Evolutionary conservation across 2,888 invertebrate species (phyloP).

Genomic region (Philereme vetulata): DNA sequence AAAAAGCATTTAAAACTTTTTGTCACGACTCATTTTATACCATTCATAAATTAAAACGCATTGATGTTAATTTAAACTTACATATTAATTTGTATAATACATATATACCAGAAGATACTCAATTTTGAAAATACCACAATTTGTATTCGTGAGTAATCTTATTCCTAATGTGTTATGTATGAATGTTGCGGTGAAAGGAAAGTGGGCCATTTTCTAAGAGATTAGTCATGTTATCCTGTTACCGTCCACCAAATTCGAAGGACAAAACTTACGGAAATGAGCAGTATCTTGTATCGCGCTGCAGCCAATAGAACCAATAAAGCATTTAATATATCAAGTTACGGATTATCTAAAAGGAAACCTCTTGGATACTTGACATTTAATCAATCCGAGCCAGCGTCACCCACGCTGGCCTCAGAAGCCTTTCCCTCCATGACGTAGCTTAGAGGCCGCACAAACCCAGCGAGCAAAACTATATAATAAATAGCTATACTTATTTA

Average conservation of each 20-base stretch:
- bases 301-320: constrained; percentile 21
- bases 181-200: neutral
- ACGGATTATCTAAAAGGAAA: constrained; percentile 31
- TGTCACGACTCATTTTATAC: neutral
- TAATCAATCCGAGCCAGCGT: constrained; percentile 42
- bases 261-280: constrained; percentile 8
- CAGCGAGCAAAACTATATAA: neutral
- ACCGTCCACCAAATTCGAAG: constrained; percentile 1
- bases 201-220: constrained; percentile 2
- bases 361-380: constrained; percentile 42
- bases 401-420: constrained; percentile 53
- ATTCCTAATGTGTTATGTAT: neutral
- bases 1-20: neutral
- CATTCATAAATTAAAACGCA: neutral
- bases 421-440: constrained; percentile 58
- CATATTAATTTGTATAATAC: too few relatives aligned
- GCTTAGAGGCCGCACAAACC: constrained; percentile 25
- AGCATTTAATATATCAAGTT: constrained; percentile 30
- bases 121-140: neutral
- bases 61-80: too few relatives aligned
- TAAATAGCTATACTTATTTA: too few relatives aligned
- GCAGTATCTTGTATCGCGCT: constrained; percentile 11
- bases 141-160: neutral
- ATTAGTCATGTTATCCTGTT: constrained; percentile 6
- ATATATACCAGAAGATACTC: too few relatives aligned